Conservation (phyloP, 2,797 vertebrate genomes). For the Myotis pilosus region DNA sequence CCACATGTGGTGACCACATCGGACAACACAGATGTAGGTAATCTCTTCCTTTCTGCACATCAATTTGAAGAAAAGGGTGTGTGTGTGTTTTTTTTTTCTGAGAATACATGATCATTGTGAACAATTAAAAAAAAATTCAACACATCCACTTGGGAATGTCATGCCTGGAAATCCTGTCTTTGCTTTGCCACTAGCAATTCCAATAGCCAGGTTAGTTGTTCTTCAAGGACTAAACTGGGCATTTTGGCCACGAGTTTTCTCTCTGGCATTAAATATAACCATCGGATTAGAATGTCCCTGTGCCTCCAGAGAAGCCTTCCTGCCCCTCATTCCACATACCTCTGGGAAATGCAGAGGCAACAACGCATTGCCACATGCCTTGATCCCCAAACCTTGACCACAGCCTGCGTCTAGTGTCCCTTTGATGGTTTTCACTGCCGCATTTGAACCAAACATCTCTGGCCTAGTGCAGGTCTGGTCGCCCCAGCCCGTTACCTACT, state of each 20-base stretch:
- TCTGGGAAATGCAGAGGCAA: background rate
- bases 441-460: background rate
- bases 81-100: background rate
- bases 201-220: background rate
- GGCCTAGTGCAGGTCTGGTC: background rate
- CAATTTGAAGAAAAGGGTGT: background rate
- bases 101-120: background rate
- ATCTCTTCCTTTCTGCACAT: background rate
- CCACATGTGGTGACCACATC: too few species aligned
- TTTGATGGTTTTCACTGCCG: background rate
- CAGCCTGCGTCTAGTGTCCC: background rate
- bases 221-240: background rate
- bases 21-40: background rate
- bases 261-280: background rate
- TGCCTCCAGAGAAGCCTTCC: background rate
- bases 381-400: background rate
- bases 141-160: background rate
- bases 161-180: constrained; percentile 9
- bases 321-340: background rate
- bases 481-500: too few species aligned
- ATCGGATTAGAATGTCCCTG: background rate
- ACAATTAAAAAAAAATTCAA: background rate
- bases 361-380: background rate
- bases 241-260: background rate
- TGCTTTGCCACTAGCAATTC: background rate